These are phyloP conservation scores for Limnephilus auricula DNA, from an alignment of 2,888 invertebrate species.

Conservation along the genomic window DNA sequence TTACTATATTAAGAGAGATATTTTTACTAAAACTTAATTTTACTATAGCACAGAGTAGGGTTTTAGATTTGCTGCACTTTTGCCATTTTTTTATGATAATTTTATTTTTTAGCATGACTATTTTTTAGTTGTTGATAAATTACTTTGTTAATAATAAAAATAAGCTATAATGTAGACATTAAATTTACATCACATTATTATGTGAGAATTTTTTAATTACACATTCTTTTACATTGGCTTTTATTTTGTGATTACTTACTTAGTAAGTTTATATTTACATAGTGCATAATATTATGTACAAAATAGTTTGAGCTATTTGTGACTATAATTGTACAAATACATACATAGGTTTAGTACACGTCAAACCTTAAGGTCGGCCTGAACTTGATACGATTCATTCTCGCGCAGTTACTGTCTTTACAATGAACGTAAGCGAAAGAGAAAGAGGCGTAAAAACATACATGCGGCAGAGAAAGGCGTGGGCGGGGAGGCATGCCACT, in stretches of 20 bases:
- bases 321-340: neutral
- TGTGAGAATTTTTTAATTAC: neutral
- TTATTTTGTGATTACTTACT: neutral
- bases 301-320: neutral
- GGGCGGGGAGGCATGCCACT: too few species aligned
- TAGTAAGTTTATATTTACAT: neutral
- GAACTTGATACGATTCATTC: too few species aligned
- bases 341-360: too few species aligned
- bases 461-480: too few species aligned
- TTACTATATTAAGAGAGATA: neutral
- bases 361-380: too few species aligned
- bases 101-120: neutral
- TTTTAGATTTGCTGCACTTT: neutral
- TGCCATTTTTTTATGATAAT: neutral
- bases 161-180: too few species aligned
- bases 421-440: too few species aligned
- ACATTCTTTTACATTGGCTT: neutral
- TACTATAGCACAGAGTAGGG: neutral
- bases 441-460: too few species aligned
- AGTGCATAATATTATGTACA: too few species aligned
- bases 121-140: neutral
- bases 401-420: too few species aligned
- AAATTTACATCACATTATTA: neutral
- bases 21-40: neutral
- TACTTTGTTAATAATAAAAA: neutral